phyloP scores from a whole-genome alignment of 2,888 invertebrate species.

The Digitonthophagus gazella region DNA sequence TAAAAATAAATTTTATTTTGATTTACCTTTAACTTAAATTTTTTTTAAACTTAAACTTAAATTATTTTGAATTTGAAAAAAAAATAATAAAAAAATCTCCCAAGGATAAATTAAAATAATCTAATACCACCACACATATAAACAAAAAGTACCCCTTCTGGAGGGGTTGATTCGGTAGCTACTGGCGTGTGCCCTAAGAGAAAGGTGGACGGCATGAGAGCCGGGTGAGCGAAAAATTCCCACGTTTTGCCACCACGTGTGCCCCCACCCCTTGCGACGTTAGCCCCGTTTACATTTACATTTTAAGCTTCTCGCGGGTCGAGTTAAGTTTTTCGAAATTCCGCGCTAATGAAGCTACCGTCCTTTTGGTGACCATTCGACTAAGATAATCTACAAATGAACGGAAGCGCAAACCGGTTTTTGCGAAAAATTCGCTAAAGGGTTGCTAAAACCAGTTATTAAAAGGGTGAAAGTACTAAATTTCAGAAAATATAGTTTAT shows the following conservation, averaged over 20 bases:
- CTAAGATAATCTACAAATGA: not conserved
- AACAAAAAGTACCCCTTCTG: not conserved
- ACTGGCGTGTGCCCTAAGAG: conserved; percentile 37
- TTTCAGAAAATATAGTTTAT: not conserved
- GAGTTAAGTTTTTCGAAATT: not conserved
- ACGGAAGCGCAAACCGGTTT: not conserved
- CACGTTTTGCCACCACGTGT: conserved; percentile 49
- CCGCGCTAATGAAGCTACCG: not conserved
- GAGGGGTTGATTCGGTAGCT: not conserved
- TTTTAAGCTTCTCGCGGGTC: conserved; percentile 15
- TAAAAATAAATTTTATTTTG: too few relatives aligned
- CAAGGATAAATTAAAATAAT: not conserved
- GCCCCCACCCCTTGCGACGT: conserved; percentile 29
- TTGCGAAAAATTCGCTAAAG: not conserved
- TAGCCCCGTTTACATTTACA: conserved; percentile 18
- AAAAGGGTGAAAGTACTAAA: not conserved
- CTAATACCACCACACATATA: not conserved
- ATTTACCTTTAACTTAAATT: too few relatives aligned
- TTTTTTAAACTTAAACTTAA: too few relatives aligned
- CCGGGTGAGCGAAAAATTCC: conserved; percentile 47
- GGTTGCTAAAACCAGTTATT: not conserved
- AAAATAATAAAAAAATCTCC: too few relatives aligned
- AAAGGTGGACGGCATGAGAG: conserved; percentile 45
- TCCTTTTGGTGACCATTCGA: not conserved
- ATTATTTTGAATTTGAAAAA: too few relatives aligned